Evolutionary conservation across 2,888 invertebrate genomes (phyloP).

Genomic region (Macrophya alboannulata): DNA sequence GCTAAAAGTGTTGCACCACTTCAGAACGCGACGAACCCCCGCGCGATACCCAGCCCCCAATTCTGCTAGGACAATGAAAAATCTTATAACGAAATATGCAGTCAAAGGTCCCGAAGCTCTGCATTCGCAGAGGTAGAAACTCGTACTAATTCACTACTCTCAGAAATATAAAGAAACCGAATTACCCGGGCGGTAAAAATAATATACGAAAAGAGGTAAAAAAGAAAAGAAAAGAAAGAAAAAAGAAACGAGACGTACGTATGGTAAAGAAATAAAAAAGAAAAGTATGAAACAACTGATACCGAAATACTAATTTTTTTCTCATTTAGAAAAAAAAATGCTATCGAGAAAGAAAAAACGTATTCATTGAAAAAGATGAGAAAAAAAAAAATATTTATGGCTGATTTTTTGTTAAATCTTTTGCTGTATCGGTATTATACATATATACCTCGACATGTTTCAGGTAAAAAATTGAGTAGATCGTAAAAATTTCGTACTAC

Average conservation of each 20-base stretch:
- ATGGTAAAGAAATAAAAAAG: neutral
- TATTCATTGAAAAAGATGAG: neutral
- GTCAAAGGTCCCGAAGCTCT: constrained; percentile 23
- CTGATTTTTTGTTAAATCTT: neutral
- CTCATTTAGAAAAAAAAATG: no score
- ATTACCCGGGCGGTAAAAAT: neutral
- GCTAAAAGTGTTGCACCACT: constrained; percentile 39
- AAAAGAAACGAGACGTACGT: neutral
- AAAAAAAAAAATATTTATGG: neutral
- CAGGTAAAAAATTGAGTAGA: neutral
- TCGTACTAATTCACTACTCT: neutral
- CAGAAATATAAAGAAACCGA: neutral
- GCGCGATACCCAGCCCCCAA: neutral
- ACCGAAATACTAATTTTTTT: neutral
- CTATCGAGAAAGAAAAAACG: no score
- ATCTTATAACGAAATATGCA: neutral
- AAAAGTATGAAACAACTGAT: neutral
- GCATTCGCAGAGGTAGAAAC: neutral
- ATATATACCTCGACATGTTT: neutral
- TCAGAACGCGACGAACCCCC: constrained; percentile 2
- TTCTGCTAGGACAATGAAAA: constrained; percentile 47
- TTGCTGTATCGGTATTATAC: no score
- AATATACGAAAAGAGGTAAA: neutral
- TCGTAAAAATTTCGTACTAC: constrained; percentile 21
- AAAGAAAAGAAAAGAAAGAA: neutral